Evolutionary conservation across 2,797 vertebrate species (phyloP), one percentile per base, ranked within the genome.

Genomic region (Eutrigla gurnardus): DNA sequence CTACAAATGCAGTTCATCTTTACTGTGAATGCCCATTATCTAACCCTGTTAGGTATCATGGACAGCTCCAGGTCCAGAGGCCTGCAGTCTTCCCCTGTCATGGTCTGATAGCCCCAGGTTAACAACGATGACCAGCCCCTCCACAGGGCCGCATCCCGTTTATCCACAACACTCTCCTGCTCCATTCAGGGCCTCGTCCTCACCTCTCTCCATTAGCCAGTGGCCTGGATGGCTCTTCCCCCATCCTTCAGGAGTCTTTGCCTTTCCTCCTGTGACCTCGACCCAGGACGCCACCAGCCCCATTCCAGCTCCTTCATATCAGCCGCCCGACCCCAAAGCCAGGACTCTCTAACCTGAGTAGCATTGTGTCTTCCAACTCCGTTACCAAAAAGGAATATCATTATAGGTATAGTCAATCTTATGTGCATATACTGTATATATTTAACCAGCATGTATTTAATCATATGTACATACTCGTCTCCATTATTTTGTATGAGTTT

Each of bases 321-420:
- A 92, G 8, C 89, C 93, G 2, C 89, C 90, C 0, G 80, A 93
- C 77, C 94, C 95, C 7, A 94, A 88, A 79, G 88, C 96, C 65
- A 94, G 93, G 74, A 94, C 95, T 92, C 94, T 92, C 2, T 97
- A 96, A 93, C 83, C 83, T 58, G 65, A 81, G 62, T 66, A 81
- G 82, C 84, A 83, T 80, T 81, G 79, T 75, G 88, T 92, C 88
- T 92, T 94, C 89, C 89, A 85, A 80, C 75, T 88, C 69, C 77
- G 77, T 85, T 86, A 91, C 90, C 82, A 90, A 91, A 88, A 87
- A 86, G 32, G 82, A 78, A 80, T 79, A 25, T 81, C 61, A 77
- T 75, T 71, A 65, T 84, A 87, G 81, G 59, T 81, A 52, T 80
- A 84, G 78, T 83, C 80, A 77, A 70, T 84, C 65, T 67, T 77